Base-by-base conservation (phyloP, 2,797 vertebrate genomes). In the Notolepis coatsorum region DNA sequence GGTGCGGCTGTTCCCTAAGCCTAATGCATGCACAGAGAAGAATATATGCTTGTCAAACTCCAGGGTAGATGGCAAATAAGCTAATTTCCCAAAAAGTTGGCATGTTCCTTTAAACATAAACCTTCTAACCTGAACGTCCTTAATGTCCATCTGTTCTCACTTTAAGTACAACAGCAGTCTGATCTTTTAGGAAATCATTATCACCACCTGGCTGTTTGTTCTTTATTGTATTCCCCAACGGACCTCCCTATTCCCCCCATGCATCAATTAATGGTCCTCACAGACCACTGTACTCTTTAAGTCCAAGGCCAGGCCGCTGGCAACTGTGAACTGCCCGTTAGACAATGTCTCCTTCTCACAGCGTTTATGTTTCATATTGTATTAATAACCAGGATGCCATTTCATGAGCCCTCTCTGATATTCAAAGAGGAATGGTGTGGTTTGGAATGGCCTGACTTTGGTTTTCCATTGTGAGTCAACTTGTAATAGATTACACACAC, bases 271-370 rank as follows among this genome's bases (percentile, higher is more conserved):
- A 61, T 72, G 46, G 31, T 27, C 41, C n/a, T 71, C 66, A 21
- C 49, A 51, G 53, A 59, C 67, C 67, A 59, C 21, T 68, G 49
- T 64, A 37, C 25, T 47, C 46, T 18, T n/a, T n/a, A 39, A 39
- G 71, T 62, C 64, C 77, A 84, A 82, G 77, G 81, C 48, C 69
- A 30, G 58, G 37, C 58, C 61, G 25, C n/a, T 65, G 64, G 64
- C 60, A 77, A 56, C 71, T 59, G 37, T 52, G 18, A 13, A n/a
- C 13, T 15, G 7, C n/a, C 38, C 58, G 41, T 64, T 45, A 74
- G 6, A 6, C 61, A 45, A 25, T 21, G 57, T 56, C 70, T 47
- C 56, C 62, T 49, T 48, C 39, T 37, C 28, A 55, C 62, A 41
- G 60, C 41, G 39, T 56, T 69, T 27, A 64, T 64, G 43, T 55